phyloP scores from a whole-genome alignment of 2,113 vertebrate species.

The Lepidothrix coronata region DNA sequence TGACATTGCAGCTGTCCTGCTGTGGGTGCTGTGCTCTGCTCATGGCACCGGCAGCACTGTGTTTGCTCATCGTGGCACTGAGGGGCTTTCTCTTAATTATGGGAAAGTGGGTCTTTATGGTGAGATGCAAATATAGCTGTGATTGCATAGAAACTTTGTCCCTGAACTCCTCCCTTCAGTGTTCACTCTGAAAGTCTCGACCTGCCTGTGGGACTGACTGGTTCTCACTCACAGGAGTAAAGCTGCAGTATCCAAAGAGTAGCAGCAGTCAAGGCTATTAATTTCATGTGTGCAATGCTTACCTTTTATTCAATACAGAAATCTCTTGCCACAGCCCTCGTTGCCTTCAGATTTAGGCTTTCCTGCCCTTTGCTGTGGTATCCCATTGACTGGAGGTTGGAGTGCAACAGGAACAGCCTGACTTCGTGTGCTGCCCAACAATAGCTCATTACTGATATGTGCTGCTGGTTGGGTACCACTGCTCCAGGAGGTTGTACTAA shows the following conservation, averaged over 20 bases:
- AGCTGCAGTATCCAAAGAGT: background rate
- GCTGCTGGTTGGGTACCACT: background rate
- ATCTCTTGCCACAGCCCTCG: background rate
- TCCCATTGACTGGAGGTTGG: background rate
- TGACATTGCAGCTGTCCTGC: background rate
- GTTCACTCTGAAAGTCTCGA: background rate
- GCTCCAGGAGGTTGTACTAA: background rate
- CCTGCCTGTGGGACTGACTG: background rate
- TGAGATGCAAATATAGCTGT: background rate
- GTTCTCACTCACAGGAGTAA: background rate
- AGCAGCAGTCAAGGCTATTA: background rate
- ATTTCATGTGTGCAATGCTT: background rate
- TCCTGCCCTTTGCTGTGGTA: background rate
- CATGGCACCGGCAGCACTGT: background rate
- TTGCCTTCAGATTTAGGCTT: background rate
- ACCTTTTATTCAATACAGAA: background rate
- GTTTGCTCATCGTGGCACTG: background rate
- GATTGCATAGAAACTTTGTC: background rate
- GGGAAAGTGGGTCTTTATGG: background rate
- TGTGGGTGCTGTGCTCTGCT: background rate
- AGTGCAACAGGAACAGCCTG: background rate
- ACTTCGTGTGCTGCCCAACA: background rate
- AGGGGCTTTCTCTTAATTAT: background rate
- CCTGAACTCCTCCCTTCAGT: background rate
- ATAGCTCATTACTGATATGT: background rate